A percentile compares a stretch with the other conserved stretches of the same genome.
Evolutionary conservation across 1,140 invertebrate species (phyloP).

Genomic region (Lanistes nyassanus): DNA sequence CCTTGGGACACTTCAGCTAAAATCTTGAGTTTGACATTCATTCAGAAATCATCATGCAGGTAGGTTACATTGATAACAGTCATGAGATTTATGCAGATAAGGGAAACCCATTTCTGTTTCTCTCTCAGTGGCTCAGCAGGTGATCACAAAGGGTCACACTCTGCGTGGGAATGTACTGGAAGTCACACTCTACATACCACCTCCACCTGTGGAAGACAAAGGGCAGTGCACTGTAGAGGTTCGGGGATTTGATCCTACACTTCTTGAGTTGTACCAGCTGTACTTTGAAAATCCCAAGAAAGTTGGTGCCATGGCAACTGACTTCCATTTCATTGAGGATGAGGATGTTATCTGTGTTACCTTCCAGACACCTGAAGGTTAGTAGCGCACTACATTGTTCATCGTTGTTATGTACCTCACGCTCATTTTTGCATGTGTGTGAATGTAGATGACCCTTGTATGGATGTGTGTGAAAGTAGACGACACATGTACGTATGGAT

Average conservation of each 20-base stretch:
- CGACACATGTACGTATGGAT: too few species aligned
- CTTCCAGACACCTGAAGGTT: slow-evolving; percentile 20
- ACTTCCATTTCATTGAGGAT: neutral
- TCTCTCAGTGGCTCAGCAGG: slow-evolving; percentile 25
- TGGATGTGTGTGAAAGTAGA: too few species aligned
- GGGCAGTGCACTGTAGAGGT: slow-evolving; percentile 21
- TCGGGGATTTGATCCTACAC: slow-evolving; percentile 17
- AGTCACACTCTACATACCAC: slow-evolving; percentile 30
- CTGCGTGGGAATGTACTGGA: slow-evolving; percentile 24
- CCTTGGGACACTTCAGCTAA: too few species aligned
- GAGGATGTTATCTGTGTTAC: slow-evolving; percentile 22
- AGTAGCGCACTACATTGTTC: too few species aligned
- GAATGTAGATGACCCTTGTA: too few species aligned
- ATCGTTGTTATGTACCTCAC: neutral
- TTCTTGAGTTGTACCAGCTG: slow-evolving; percentile 1
- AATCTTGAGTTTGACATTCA: too few species aligned
- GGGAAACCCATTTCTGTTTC: neutral
- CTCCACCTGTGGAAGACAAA: slow-evolving; percentile 1
- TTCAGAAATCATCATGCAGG: too few species aligned
- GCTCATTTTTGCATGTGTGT: neutral
- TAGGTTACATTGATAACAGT: too few species aligned
- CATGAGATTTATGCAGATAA: neutral
- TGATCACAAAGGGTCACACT: slow-evolving; percentile 25
- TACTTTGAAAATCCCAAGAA: slow-evolving; percentile 26
- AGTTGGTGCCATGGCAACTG: slow-evolving; percentile 7